phyloP scores from a whole-genome alignment of 2,888 invertebrate species.

The Oligia fasciuncula region DNA sequence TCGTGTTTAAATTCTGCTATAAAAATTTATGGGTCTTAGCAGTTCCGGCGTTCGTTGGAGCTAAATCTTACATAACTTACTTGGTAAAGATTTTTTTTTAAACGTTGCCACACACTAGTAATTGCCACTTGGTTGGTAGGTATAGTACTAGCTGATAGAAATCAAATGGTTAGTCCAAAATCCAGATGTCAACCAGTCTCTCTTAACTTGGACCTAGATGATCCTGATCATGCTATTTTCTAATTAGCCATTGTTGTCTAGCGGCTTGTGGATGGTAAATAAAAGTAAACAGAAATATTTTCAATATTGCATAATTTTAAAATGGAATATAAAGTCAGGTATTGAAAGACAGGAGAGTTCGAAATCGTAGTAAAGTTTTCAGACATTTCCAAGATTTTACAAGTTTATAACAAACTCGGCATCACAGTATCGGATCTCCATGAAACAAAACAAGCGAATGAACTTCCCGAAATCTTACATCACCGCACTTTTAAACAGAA shows the following conservation, averaged over 20 bases:
- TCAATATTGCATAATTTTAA: background rate
- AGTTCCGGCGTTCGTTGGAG: background rate
- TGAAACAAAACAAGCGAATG: conserved; percentile 61
- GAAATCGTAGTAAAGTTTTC: conserved; percentile 15
- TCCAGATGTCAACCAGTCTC: conserved; percentile 2
- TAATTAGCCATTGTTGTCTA: conserved; percentile 57
- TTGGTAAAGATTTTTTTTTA: no score
- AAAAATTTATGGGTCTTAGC: background rate
- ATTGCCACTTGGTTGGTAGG: no score
- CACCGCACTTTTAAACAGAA: conserved; percentile 77
- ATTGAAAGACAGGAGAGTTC: background rate
- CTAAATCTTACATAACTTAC: background rate
- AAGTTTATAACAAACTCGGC: conserved; percentile 38
- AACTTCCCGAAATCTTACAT: conserved; percentile 65
- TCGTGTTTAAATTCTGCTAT: background rate
- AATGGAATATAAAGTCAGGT: conserved; percentile 9
- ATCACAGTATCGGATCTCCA: conserved; percentile 47
- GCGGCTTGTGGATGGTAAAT: conserved; percentile 11
- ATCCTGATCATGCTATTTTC: conserved; percentile 61
- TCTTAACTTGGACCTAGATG: conserved; percentile 49
- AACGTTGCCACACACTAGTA: no score
- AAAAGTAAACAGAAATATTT: conserved; percentile 15
- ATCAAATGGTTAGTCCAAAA: background rate
- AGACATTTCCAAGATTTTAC: conserved; percentile 32
- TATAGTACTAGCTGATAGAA: background rate